A percentile compares a stretch with the other conserved stretches of the same genome.
Evolutionary conservation across 2,888 invertebrate species (phyloP).

Genomic region (Plemyria rubiginata): DNA sequence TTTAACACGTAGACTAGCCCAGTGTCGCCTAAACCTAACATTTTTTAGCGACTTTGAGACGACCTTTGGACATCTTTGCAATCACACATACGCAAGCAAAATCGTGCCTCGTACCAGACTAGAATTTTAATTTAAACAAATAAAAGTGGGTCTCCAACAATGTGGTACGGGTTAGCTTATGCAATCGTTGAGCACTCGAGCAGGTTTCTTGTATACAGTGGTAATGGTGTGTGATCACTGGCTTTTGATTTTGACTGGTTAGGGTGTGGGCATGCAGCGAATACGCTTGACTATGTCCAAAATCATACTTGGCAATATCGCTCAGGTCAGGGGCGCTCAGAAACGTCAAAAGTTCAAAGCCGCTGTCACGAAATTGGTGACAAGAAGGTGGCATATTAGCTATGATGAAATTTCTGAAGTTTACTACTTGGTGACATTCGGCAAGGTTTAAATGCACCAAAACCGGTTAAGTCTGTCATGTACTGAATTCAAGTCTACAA

Average conservation of each 20-base stretch:
- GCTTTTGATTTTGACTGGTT: constrained; percentile 13
- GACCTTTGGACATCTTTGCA: constrained; percentile 22
- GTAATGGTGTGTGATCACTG: constrained; percentile 26
- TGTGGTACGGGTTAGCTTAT: constrained; percentile 23
- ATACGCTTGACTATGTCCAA: neutral
- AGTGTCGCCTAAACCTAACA: constrained; percentile 1
- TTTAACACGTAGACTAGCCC: neutral
- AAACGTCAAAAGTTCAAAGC: constrained; percentile 2
- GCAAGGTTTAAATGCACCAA: constrained; percentile 8
- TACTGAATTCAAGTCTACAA: neutral
- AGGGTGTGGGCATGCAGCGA: constrained; percentile 17
- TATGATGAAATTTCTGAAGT: constrained; percentile 2
- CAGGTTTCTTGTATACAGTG: constrained; percentile 28
- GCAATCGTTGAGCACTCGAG: constrained; percentile 31
- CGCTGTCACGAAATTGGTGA: neutral
- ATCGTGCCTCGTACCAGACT: constrained; percentile 26
- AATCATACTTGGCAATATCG: neutral
- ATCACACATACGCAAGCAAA: constrained; percentile 22
- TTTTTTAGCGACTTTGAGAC: constrained; percentile 11
- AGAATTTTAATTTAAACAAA: constrained; percentile 39
- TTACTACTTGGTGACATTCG: constrained; percentile 14
- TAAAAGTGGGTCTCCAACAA: constrained; percentile 32
- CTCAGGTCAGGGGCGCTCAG: constrained; percentile 14
- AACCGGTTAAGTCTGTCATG: constrained; percentile 11
- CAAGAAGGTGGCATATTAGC: constrained; percentile 1